Evolutionary conservation across 1,140 invertebrate species (phyloP).

Genomic region (Ditylenchus dipsaci): DNA sequence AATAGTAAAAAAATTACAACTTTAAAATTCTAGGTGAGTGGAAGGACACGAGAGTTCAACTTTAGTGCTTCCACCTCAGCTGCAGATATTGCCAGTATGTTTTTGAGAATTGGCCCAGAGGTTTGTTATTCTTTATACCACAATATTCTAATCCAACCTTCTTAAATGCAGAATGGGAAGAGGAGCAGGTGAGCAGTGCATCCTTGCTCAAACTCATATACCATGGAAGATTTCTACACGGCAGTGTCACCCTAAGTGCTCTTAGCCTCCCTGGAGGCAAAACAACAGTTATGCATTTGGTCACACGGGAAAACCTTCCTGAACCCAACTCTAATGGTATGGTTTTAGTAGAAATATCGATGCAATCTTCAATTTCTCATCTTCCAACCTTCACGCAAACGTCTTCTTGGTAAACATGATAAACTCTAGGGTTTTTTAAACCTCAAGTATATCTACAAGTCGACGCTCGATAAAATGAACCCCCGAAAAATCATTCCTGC

Average conservation of each 20-base stretch:
- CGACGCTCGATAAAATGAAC: too few species aligned
- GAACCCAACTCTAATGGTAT: conserved; percentile 95
- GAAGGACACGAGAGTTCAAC: conserved; percentile 96
- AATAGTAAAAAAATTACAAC: conserved; percentile 57
- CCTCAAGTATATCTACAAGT: too few species aligned
- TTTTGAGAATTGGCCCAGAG: conserved; percentile 90
- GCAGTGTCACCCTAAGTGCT: conserved; percentile 85
- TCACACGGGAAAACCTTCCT: conserved; percentile 94
- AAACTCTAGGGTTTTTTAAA: too few species aligned
- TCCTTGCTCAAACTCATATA: conserved; percentile 97
- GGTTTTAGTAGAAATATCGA: background rate
- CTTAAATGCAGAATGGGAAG: conserved; percentile 76
- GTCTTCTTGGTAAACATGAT: background rate
- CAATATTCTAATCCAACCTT: conserved; percentile 61
- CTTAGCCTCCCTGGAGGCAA: conserved; percentile 79
- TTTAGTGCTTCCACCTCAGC: conserved; percentile 93
- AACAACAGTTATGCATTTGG: conserved; percentile 98
- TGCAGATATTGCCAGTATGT: conserved; percentile 96
- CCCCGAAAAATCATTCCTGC: too few species aligned
- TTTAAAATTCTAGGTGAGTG: conserved; percentile 76
- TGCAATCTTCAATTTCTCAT: background rate
- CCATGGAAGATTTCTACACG: conserved; percentile 96
- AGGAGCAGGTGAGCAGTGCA: conserved; percentile 86
- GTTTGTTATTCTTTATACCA: conserved; percentile 50
- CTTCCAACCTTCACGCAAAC: background rate